Base-by-base conservation (phyloP, 1,140 invertebrate species). In the Rhyzopertha dominica region DNA sequence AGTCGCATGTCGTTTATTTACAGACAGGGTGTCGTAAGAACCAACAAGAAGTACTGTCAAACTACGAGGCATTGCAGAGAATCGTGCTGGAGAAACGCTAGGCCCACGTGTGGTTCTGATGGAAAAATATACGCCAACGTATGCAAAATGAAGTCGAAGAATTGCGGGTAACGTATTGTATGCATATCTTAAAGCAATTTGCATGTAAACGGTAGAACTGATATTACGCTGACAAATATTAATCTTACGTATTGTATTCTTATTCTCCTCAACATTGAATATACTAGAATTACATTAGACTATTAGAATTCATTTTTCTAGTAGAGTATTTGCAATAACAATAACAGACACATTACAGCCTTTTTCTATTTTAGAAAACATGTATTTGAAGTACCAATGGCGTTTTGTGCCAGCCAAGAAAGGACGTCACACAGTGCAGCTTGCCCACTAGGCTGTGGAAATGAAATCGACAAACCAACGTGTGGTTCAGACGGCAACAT, bases 21-120 rank as follows among this genome's bases (percentile, higher is more conserved):
- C 67, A 82, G 80, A n/a, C 83, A 86, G 74, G 83, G 84, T 19
- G 83, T 86, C 9, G 79, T 92, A 16, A 76, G 82, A 51, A 89
- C 87, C 9, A 85, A 82, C 56, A 85, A 88, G 65, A 89, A 90
- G 67, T 84, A 91, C 59, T 93, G 90, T 63, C 86, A 90, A 61
- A 91, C 87, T 17, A 93, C 89, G n/a, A 78, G 87, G 47, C 88
- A 91, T 67, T 94, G 90, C 64, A 76, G 88, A 17, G 89, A 93
- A 64, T 84, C 85, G 7, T 94, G 90, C 59, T 91, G 87, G 87
- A 75, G 87, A 24, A 86, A 87, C 23, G 85, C 88, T 16, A 81
- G 87, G 58, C 87, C 88, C 14, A 90, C 92, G 13, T 97, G 94
- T 64, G 92, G 88, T 5, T 93, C 87, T 22, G 90, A 96, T 68